phyloP scores from a whole-genome alignment of 2,888 invertebrate genomes.

The Nowickia ferox region DNA sequence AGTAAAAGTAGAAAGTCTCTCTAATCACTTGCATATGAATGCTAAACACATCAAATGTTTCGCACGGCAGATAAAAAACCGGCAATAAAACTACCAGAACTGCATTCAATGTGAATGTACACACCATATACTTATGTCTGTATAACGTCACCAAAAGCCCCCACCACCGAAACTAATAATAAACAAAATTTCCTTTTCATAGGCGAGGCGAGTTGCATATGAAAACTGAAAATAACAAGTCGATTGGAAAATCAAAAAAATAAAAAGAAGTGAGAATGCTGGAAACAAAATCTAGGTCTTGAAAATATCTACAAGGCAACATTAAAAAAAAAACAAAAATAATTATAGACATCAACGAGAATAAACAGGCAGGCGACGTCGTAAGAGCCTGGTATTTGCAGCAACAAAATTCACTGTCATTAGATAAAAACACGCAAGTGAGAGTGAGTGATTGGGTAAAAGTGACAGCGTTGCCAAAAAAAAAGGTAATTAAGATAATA shows the following conservation, averaged over 20 bases:
- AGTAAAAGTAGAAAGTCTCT: constrained; percentile 57
- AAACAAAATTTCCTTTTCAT: constrained; percentile 62
- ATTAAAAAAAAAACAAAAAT: constrained; percentile 50
- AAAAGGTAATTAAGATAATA: not conserved
- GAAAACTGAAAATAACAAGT: not conserved
- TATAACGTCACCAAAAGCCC: constrained; percentile 3
- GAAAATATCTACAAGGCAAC: constrained; percentile 34
- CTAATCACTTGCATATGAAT: constrained; percentile 8
- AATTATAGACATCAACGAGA: constrained; percentile 47
- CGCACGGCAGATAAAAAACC: constrained; percentile 14
- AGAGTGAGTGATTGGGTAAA: constrained; percentile 13
- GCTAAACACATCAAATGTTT: constrained; percentile 23
- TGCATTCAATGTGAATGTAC: not conserved
- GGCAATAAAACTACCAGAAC: constrained; percentile 21
- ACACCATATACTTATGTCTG: too few species aligned
- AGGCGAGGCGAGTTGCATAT: not conserved
- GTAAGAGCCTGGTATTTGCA: not conserved
- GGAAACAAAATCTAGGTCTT: constrained; percentile 50
- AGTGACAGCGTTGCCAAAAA: constrained; percentile 27
- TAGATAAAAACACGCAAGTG: constrained; percentile 17
- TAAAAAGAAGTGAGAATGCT: constrained; percentile 28
- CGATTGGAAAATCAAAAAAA: constrained; percentile 9
- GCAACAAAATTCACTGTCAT: not conserved
- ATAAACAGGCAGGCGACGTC: not conserved
- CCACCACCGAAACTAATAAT: constrained; percentile 42